Conservation (phyloP, 2,797 vertebrate species). For the Myripristis jacobus region DNA sequence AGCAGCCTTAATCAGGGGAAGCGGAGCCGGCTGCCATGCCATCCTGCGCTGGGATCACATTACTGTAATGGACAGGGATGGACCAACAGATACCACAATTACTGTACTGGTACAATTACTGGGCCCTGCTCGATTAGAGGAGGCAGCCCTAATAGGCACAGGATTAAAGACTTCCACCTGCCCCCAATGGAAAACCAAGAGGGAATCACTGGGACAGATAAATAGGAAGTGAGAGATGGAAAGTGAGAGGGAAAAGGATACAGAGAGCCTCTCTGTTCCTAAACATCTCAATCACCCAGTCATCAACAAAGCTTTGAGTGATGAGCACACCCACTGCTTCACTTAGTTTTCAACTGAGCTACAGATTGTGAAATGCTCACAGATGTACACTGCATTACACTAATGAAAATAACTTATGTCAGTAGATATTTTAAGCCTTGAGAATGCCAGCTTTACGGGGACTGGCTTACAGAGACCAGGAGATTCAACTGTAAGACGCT, state of each 20-base stretch:
- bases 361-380: constrained; percentile 33
- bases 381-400: constrained; percentile 23
- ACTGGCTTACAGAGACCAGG: constrained; percentile 13
- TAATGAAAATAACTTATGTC: constrained; percentile 53
- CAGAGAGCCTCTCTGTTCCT: constrained; percentile 37
- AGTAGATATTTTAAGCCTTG: constrained; percentile 6
- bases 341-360: constrained; percentile 13
- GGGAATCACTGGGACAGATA: constrained; percentile 38
- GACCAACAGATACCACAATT: constrained; percentile 71
- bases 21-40: constrained; percentile 38
- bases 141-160: constrained; percentile 39
- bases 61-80: constrained; percentile 70
- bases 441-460: constrained; percentile 25
- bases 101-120: constrained; percentile 67
- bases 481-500: constrained; percentile 18
- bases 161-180: constrained; percentile 75
- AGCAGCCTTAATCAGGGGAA: constrained; percentile 66
- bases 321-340: constrained; percentile 43
- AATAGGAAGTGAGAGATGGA: constrained; percentile 55
- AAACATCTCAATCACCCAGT: constrained; percentile 57
- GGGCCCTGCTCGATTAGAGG: constrained; percentile 38
- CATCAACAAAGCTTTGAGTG: constrained; percentile 39
- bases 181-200: constrained; percentile 39
- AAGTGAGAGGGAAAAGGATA: constrained; percentile 52
- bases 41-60: constrained; percentile 63